phyloP scores from a whole-genome alignment of 2,113 vertebrate species.

The Xiphias gladius region DNA sequence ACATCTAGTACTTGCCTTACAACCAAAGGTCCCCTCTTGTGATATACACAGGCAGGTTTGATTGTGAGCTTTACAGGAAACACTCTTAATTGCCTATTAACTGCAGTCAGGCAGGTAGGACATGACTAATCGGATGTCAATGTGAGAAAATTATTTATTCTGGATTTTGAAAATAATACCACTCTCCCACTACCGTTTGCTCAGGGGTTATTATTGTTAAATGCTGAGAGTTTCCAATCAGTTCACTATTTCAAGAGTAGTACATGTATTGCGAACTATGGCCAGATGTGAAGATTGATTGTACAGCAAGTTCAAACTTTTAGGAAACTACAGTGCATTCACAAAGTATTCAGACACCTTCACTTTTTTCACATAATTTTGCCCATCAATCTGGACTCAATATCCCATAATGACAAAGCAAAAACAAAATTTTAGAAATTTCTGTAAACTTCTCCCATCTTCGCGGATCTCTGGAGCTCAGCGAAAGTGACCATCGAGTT shows the following conservation, averaged over 20 bases:
- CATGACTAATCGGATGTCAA: background rate
- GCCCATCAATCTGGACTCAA: too few species aligned
- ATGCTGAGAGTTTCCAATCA: background rate
- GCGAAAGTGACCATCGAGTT: too few species aligned
- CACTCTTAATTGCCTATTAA: conserved; percentile 29
- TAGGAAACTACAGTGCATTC: background rate
- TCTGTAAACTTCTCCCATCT: too few species aligned
- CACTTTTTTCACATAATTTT: too few species aligned
- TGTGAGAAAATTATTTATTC: background rate
- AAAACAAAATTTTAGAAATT: too few species aligned
- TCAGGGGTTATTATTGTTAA: background rate
- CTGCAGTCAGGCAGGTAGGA: background rate
- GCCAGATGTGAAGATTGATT: background rate
- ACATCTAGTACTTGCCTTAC: conserved; percentile 31
- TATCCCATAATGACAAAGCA: too few species aligned
- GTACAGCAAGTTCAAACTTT: background rate
- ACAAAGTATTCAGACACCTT: too few species aligned
- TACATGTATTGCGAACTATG: background rate
- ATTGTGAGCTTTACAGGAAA: conserved; percentile 25
- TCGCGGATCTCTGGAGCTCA: too few species aligned
- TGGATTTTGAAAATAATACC: background rate
- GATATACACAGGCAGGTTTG: conserved; percentile 29
- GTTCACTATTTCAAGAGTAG: background rate
- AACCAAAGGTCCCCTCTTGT: conserved; percentile 32
- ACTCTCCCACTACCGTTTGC: background rate